phyloP scores from a whole-genome alignment of 2,888 invertebrate species.

The Agonum fuliginosum region DNA sequence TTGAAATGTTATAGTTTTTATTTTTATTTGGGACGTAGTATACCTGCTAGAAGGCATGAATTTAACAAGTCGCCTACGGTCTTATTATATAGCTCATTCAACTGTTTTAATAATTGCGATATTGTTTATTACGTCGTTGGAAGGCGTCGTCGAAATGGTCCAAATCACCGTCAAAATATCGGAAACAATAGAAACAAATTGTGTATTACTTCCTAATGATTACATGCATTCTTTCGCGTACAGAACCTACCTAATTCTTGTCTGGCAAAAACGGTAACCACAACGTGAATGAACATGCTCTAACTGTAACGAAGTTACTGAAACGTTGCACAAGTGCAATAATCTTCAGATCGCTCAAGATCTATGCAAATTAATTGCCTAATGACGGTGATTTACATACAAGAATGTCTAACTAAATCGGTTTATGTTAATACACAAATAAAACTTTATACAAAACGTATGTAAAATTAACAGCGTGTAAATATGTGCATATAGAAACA shows the following conservation, averaged over 20 bases:
- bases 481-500: constrained; percentile 59
- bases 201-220: constrained; percentile 4
- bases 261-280: constrained; percentile 51
- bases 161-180: not conserved
- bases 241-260: constrained; percentile 33
- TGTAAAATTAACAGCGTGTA: constrained; percentile 45
- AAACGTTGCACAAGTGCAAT: constrained; percentile 55
- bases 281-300: not conserved
- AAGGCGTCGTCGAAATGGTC: constrained; percentile 15
- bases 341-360: constrained; percentile 53
- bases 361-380: constrained; percentile 58
- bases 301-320: constrained; percentile 49
- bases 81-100: constrained; percentile 42
- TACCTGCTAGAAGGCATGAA: constrained; percentile 22
- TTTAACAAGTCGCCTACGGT: constrained; percentile 22
- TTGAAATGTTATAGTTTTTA: constrained; percentile 1
- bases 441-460: constrained; percentile 27
- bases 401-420: constrained; percentile 15
- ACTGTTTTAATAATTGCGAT: constrained; percentile 35
- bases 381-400: constrained; percentile 51
- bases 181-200: constrained; percentile 40
- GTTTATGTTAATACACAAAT: constrained; percentile 33
- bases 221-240: constrained; percentile 46
- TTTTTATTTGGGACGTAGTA: constrained; percentile 11
- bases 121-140: constrained; percentile 1